Percentiles rank a stretch among this genome's conserved stretches.
Conservation (phyloP, 2,113 vertebrate species). For the Cromileptes altivelis region DNA sequence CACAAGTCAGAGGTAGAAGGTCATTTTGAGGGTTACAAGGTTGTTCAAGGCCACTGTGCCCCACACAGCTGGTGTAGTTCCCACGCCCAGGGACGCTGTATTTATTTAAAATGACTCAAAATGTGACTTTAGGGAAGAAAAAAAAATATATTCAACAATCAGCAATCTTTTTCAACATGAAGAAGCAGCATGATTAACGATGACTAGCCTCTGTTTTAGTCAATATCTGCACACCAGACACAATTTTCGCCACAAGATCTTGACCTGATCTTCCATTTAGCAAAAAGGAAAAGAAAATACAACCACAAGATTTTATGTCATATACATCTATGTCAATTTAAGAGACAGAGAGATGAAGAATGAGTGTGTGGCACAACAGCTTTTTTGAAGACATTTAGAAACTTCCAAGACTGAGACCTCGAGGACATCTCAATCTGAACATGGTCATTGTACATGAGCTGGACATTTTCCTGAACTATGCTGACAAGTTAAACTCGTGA, state of each 20-base stretch:
- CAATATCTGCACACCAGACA: background rate
- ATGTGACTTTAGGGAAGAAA: background rate
- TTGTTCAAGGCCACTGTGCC: background rate
- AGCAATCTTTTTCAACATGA: background rate
- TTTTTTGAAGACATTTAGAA: background rate
- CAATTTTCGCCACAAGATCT: no score
- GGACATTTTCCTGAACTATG: background rate
- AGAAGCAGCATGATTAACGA: background rate
- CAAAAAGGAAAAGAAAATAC: background rate
- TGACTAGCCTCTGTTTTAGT: background rate
- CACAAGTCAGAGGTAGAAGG: conserved; percentile 52
- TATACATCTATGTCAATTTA: no score
- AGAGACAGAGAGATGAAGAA: background rate
- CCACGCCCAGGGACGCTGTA: background rate
- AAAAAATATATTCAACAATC: background rate
- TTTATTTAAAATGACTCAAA: conserved; percentile 24
- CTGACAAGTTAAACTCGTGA: conserved; percentile 17
- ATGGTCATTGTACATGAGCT: background rate
- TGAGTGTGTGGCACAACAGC: background rate
- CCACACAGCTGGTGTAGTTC: conserved; percentile 22
- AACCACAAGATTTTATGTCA: background rate
- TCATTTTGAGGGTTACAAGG: conserved; percentile 27
- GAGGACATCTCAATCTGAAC: background rate
- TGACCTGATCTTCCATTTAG: background rate
- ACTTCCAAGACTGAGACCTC: background rate